Conservation (phyloP, 2,888 invertebrate species). For the Nebria salina region DNA sequence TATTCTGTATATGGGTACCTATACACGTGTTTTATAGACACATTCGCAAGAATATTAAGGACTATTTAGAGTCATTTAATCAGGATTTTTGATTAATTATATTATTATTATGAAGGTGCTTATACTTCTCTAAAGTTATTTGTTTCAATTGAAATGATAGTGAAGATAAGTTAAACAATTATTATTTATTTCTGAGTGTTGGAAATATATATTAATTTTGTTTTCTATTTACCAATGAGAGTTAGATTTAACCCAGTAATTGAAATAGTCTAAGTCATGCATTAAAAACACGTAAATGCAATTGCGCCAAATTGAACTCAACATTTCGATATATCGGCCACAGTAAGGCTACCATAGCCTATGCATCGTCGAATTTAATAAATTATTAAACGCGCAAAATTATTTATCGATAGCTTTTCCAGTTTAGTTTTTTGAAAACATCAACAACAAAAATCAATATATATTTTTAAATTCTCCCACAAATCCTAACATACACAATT, state of each 20-base stretch:
- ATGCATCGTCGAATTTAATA: neutral
- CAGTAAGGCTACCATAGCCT: neutral
- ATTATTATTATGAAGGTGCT: neutral
- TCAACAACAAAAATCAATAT: neutral
- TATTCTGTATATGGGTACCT: neutral
- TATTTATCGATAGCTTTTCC: conserved; percentile 1
- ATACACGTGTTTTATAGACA: conserved; percentile 27
- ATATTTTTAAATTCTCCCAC: neutral
- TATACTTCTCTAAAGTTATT: no score
- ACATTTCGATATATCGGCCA: neutral
- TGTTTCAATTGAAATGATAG: no score
- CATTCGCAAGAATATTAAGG: neutral
- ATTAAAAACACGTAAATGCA: conserved; percentile 25
- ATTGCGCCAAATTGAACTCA: neutral
- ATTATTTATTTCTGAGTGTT: no score
- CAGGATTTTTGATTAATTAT: conserved; percentile 24
- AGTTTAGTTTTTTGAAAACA: neutral
- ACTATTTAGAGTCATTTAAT: neutral
- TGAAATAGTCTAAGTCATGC: conserved; percentile 23
- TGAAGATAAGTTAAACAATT: no score
- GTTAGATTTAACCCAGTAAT: neutral
- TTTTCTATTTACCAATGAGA: no score
- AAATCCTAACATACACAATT: no score
- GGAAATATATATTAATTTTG: no score
- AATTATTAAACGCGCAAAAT: conserved; percentile 6